These are phyloP conservation scores for Lapara coniferarum DNA, from an alignment of 2,888 invertebrate species.

Conservation along the genomic window DNA sequence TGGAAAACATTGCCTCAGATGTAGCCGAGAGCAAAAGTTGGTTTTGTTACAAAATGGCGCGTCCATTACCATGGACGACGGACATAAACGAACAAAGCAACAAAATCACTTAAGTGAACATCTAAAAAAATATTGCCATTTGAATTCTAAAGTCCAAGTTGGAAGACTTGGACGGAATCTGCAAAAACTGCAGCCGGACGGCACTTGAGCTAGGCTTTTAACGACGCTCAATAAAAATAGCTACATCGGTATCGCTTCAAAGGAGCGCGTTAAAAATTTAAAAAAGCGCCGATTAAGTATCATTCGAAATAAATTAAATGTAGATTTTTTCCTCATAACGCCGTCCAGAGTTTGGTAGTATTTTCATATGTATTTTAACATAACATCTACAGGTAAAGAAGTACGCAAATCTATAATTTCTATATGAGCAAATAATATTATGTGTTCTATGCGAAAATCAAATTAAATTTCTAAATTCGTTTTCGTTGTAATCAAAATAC, in stretches of 20 bases:
- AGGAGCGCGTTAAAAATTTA: constrained; percentile 28
- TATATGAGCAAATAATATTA: too few species aligned
- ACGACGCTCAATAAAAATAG: constrained; percentile 40
- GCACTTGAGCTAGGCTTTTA: constrained; percentile 37
- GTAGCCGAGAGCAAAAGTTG: too few species aligned
- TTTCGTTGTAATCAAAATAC: neutral
- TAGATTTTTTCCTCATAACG: too few species aligned
- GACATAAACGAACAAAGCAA: constrained; percentile 16
- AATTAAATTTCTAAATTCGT: neutral
- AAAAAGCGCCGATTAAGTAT: constrained; percentile 27
- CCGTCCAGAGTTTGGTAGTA: too few species aligned
- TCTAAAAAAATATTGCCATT: constrained; percentile 36
- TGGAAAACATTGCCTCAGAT: too few species aligned
- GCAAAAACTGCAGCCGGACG: constrained; percentile 20
- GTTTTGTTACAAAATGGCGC: neutral
- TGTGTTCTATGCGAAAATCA: too few species aligned
- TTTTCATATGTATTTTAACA: too few species aligned
- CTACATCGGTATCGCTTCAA: constrained; percentile 13
- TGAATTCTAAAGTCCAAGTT: constrained; percentile 33
- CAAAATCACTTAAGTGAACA: constrained; percentile 29
- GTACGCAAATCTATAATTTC: too few species aligned
- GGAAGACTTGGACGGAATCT: constrained; percentile 25
- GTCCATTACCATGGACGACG: neutral
- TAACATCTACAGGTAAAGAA: too few species aligned
- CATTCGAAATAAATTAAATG: constrained; percentile 7